Conservation (phyloP, 2,113 vertebrate genomes). For the Calyptomena viridis region DNA sequence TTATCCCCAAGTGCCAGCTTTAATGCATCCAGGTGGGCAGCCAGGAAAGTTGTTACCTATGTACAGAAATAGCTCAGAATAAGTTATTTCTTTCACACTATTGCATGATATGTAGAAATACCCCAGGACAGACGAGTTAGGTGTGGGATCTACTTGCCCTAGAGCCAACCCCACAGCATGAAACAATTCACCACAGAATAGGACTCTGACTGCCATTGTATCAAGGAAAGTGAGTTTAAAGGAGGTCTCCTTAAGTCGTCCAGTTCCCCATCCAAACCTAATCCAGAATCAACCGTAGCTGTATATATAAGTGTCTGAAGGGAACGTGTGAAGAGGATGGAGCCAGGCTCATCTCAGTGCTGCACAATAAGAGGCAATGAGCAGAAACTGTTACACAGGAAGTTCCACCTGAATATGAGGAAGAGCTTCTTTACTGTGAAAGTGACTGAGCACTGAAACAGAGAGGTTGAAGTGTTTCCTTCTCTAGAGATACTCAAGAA, state of each 20-base stretch:
- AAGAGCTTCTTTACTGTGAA: background rate
- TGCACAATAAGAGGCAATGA: background rate
- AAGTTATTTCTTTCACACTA: background rate
- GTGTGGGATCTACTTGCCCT: background rate
- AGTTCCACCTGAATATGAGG: background rate
- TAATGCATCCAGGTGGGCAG: background rate
- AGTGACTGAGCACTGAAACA: background rate
- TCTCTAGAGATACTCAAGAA: background rate
- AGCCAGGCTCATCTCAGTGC: background rate
- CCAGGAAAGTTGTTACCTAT: background rate
- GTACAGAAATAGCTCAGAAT: background rate
- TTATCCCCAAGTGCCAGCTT: background rate
- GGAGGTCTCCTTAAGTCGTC: background rate
- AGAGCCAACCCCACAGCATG: fast-evolving
- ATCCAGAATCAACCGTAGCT: background rate
- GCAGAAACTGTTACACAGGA: background rate
- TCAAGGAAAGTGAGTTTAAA: background rate
- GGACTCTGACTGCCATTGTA: background rate
- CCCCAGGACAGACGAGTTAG: background rate
- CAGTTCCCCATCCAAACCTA: background rate
- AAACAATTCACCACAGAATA: background rate
- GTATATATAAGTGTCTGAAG: no score
- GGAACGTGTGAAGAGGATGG: background rate
- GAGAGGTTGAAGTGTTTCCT: background rate
- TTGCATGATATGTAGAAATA: background rate